These are phyloP conservation scores for Lycorma delicatula DNA, from an alignment of 1,140 invertebrate genomes.

Conservation along the genomic window DNA sequence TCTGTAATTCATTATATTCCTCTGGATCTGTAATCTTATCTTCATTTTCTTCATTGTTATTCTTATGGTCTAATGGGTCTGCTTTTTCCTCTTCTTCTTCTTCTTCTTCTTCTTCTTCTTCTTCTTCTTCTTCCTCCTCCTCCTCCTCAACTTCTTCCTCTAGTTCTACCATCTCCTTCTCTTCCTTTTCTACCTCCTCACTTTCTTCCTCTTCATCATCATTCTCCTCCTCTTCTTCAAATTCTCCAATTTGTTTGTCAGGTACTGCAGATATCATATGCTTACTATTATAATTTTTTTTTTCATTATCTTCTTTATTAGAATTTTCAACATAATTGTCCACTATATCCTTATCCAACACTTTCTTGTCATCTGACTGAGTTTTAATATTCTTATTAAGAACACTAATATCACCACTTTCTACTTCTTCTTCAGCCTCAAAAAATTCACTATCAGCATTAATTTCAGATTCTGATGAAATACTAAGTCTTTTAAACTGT, in stretches of 20 bases:
- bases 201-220: background rate
- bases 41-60: constrained; percentile 10
- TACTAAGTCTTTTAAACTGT: constrained; percentile 5
- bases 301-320: too few species aligned
- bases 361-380: too few species aligned
- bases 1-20: too few species aligned
- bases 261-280: too few species aligned
- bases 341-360: too few species aligned
- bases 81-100: constrained; percentile 19
- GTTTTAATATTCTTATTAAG: too few species aligned
- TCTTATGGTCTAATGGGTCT: constrained; percentile 11
- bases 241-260: too few species aligned
- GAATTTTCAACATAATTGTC: too few species aligned
- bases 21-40: background rate
- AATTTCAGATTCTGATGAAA: constrained; percentile 15
- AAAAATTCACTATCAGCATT: constrained; percentile 16
- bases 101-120: constrained; percentile 15
- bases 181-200: background rate
- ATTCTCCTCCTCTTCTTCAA: background rate
- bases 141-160: constrained; percentile 9
- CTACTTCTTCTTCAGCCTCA: constrained; percentile 17
- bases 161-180: constrained; percentile 13
- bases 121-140: constrained; percentile 14
- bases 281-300: too few species aligned
- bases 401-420: too few species aligned